phyloP scores from a whole-genome alignment of 2,797 vertebrate species.

The Lates japonicus region DNA sequence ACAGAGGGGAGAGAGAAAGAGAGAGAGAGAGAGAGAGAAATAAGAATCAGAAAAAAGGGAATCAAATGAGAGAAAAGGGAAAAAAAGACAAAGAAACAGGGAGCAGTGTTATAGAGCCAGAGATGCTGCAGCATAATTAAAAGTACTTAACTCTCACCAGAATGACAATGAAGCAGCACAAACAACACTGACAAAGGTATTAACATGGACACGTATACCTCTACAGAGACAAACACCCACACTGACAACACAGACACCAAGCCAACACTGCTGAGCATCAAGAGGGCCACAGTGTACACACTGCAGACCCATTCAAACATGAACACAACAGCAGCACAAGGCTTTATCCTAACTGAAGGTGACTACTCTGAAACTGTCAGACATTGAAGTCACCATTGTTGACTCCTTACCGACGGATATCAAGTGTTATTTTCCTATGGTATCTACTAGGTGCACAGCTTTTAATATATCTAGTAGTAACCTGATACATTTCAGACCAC shows the following conservation, averaged over 20 bases:
- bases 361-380: conserved; percentile 13
- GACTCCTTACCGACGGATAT: no score
- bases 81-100: conserved; percentile 52
- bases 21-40: conserved; percentile 40
- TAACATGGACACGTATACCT: conserved; percentile 60
- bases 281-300: conserved; percentile 13
- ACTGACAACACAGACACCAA: conserved; percentile 41
- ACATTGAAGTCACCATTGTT: background rate
- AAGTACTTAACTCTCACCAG: conserved; percentile 67
- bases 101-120: conserved; percentile 36
- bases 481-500: no score
- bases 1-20: conserved; percentile 60
- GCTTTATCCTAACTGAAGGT: conserved; percentile 15
- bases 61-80: conserved; percentile 52
- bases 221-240: conserved; percentile 44
- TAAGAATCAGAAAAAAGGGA: conserved; percentile 16
- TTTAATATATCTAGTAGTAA: no score
- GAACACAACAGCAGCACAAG: conserved; percentile 4
- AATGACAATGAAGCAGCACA: conserved; percentile 73
- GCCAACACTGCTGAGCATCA: conserved; percentile 7
- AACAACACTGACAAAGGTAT: conserved; percentile 60
- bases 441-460: no score
- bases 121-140: conserved; percentile 74
- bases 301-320: background rate
- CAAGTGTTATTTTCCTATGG: no score